Evolutionary conservation across 1,140 invertebrate species (phyloP).

Genomic region (Oscheius sp.): DNA sequence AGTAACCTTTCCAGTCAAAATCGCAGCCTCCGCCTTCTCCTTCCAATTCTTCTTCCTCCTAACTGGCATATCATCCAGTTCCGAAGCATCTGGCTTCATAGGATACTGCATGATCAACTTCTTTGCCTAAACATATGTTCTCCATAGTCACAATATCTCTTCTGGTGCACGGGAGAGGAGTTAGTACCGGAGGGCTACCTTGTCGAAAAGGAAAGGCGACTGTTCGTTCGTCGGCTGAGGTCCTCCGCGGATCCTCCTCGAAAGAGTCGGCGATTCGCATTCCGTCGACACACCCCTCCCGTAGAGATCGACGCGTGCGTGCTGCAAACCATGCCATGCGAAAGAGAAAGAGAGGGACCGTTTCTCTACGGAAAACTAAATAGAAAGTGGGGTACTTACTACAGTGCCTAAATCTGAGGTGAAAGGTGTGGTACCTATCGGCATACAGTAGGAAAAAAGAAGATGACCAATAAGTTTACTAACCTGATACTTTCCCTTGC

Average conservation of each 20-base stretch:
- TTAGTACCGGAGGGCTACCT: slow-evolving; percentile 29
- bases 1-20: slow-evolving; percentile 28
- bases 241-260: slow-evolving; percentile 49
- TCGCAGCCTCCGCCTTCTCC: slow-evolving; percentile 50
- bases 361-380: not conserved
- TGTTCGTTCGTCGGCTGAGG: slow-evolving; percentile 56
- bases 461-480: too few relatives aligned
- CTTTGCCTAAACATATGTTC: slow-evolving; percentile 45
- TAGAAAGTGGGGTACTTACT: not conserved
- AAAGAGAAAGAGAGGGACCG: not conserved
- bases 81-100: slow-evolving; percentile 43
- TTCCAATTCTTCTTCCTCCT: slow-evolving; percentile 44
- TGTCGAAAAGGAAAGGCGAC: slow-evolving; percentile 57
- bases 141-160: not conserved
- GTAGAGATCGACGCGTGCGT: slow-evolving; percentile 51
- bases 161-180: not conserved
- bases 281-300: slow-evolving; percentile 59
- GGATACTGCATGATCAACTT: slow-evolving; percentile 55
- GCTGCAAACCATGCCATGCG: slow-evolving; percentile 40
- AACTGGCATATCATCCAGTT: slow-evolving; percentile 18
- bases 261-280: slow-evolving; percentile 50
- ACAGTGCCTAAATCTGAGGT: not conserved
- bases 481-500: slow-evolving; percentile 60
- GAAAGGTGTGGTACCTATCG: not conserved
- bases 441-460: not conserved